Conservation (phyloP, 2,888 invertebrate species). For the Villa cingulata region DNA sequence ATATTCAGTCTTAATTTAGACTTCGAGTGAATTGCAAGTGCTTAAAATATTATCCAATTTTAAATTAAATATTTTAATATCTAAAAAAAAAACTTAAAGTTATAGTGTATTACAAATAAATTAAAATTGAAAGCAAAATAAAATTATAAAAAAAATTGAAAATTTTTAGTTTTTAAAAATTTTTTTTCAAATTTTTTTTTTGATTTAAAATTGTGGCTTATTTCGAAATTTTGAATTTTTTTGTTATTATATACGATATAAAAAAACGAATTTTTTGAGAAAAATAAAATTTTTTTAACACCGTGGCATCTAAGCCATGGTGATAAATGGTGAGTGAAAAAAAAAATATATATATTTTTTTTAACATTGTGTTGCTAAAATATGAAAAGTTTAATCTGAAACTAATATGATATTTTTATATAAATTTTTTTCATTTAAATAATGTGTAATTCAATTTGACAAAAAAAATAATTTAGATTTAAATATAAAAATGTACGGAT, state of each 20-base stretch:
- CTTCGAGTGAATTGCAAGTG: slow-evolving; percentile 32
- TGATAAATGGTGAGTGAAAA: slow-evolving; percentile 30
- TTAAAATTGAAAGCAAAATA: no score
- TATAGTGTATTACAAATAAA: no score
- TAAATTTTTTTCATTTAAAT: background rate
- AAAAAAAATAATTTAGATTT: background rate
- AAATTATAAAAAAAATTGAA: background rate
- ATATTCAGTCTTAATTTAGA: slow-evolving; percentile 34
- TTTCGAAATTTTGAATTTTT: no score
- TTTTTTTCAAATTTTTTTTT: no score
- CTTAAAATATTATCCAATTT: slow-evolving; percentile 13
- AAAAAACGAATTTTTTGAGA: slow-evolving; percentile 5
- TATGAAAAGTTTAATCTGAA: no score
- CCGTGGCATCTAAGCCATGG: slow-evolving; percentile 34
- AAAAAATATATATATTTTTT: no score
- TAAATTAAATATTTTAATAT: no score
- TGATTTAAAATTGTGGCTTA: slow-evolving; percentile 13
- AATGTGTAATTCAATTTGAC: background rate
- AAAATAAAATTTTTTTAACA: slow-evolving; percentile 16
- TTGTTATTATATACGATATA: no score
- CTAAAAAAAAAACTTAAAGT: no score
- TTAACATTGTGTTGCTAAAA: no score
- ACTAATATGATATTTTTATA: background rate
- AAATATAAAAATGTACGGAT: background rate
- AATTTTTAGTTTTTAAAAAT: slow-evolving; percentile 1